These are phyloP conservation scores for Oostethus manadensis DNA, from an alignment of 2,113 vertebrate species.

Conservation along the genomic window DNA sequence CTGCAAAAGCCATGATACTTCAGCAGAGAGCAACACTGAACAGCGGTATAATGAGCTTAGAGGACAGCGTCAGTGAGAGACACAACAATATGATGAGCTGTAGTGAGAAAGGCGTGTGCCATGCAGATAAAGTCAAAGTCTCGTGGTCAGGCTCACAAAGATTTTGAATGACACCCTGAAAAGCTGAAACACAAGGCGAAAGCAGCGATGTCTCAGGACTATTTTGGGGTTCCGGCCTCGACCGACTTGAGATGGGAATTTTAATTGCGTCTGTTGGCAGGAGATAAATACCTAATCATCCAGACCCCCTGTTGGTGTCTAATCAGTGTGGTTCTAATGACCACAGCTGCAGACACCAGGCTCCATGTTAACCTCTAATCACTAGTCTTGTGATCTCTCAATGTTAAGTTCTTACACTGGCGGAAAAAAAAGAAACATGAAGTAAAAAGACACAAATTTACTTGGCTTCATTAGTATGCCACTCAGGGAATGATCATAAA, in stretches of 20 bases:
- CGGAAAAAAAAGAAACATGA: conserved; percentile 29
- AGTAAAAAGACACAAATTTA: conserved; percentile 13
- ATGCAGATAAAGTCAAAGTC: conserved; percentile 38
- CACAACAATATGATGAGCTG: neutral
- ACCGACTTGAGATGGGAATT: conserved; percentile 60
- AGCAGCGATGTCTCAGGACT: conserved; percentile 17
- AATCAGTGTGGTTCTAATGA: conserved; percentile 68
- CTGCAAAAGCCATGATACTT: conserved; percentile 25
- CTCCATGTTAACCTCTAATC: conserved; percentile 53
- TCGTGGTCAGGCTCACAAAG: conserved; percentile 36
- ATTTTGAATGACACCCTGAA: conserved; percentile 36
- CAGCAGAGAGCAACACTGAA: conserved; percentile 34
- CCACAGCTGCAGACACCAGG: conserved; percentile 53
- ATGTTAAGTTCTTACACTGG: conserved; percentile 30
- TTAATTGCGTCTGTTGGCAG: conserved; percentile 71
- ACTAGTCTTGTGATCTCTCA: conserved; percentile 39
- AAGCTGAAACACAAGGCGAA: conserved; percentile 16
- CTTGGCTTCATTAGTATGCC: conserved; percentile 26
- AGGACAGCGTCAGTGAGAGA: conserved; percentile 16
- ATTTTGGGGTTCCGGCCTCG: conserved; percentile 48
- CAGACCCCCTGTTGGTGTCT: conserved; percentile 54
- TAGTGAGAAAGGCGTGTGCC: conserved; percentile 22
- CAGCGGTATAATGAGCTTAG: conserved; percentile 28
- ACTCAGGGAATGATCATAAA: conserved; percentile 29
- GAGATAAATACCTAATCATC: conserved; percentile 73